Base-by-base conservation (phyloP, 2,113 vertebrate genomes). In the Microtus montanus region DNA sequence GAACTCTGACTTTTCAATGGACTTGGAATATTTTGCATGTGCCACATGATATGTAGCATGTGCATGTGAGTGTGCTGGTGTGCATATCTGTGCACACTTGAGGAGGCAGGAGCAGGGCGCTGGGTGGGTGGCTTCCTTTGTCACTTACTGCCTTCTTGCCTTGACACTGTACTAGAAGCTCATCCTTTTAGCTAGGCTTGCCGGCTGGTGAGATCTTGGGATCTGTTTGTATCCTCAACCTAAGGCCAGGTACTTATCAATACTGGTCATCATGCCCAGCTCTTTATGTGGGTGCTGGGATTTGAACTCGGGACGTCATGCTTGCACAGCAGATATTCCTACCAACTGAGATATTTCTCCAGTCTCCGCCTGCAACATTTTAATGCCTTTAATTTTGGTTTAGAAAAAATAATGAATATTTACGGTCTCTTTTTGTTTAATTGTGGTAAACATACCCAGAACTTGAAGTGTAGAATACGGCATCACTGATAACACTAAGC, bases 351-450 rank as follows among this genome's bases (percentile, higher is more conserved):
- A 47, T 30, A 78, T 49, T 49, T 78, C 44, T 14, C 44, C 1
- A 78, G 47, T 3, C 15, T 33, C 75, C 0, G 9, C 47, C 28
- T 78, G 75, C 52, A 78, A 54, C 35, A 79, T 79, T 35, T 28
- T 82, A 17, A 64, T 91, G 22, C 2, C 19, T 66, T 87, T 94
- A 94, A 66, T 66, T 44, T 77, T 41, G 7, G 15, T 44, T 77
- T 94, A 83, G 82, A 66, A 87, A 89, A 13, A 89, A 10, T 49
- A 82, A 75, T 93, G 38, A 94, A 96, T 30, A 63, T 52, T 87
- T 66, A 24, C 85, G 49, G 12, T 3, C 77, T 41, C 7, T 24
- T 74, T 74, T 63, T 80, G 9, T n/a, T n/a, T 38, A 66, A 78
- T 70, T 78, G 33, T 38, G 6, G 15, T 70, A 78, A 78, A 24